Base-by-base conservation (phyloP, 2,888 invertebrate species). In the Uloborus plumipes region DNA sequence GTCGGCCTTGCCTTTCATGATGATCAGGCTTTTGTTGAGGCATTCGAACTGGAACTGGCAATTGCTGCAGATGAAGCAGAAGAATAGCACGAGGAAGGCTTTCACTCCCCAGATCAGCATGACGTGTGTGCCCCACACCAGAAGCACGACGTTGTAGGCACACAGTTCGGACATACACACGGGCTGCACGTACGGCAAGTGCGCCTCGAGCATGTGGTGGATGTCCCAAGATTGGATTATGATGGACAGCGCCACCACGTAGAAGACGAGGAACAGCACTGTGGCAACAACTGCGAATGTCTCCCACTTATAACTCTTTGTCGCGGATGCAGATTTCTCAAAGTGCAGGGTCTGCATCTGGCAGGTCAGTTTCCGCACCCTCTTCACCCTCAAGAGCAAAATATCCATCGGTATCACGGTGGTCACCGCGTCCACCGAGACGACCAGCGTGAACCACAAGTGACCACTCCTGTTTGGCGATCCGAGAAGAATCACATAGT, bases 161-260 rank as follows among this genome's bases (percentile, higher is more conserved):
- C 83, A 83, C 26, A 69, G 31, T 39, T 83, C 83, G 16, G 77
- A 62, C 51, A 59, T 20, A 51, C 83, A 83, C 16, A 77, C 69
- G 4, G 83, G 72, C 31, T 83, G 83, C n/a, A 83, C 83, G 26
- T 83, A 83, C 0, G 83, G 83, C 11, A 83, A 61, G 26, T 83
- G 83, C 6, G 83, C 83, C 50, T 83, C 83, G 39, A 83, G 77
- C 83, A 83, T 83, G 55, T 83, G 83, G 20, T 83, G 83, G 3
- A 83, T 83, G 73, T 83, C 83, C 83, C 83, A 83, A 7, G 83
- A 83, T 55, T 77, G 77, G n/a, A 83, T 77, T n/a, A 83, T 83
- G 49, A 83, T 77, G 50, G 83, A 83, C 13, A 83, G 51, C 0
- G 83, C 83, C 66, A 83, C 83, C 16, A 83, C 83, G 62, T 83